Evolutionary conservation across 2,888 invertebrate genomes (phyloP).

Genomic region (Phasia obesa): DNA sequence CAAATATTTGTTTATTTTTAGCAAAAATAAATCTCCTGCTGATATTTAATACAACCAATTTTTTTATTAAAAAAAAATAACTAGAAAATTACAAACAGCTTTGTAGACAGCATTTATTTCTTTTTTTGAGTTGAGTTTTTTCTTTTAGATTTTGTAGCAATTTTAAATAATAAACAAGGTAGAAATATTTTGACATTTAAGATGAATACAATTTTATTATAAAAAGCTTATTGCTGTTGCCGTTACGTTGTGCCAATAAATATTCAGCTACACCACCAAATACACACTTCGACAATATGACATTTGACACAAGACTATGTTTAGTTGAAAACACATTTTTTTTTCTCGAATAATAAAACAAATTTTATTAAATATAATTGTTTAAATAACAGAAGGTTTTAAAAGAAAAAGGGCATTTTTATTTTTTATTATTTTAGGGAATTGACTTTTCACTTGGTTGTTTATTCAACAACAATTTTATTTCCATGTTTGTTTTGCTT

Average conservation of each 20-base stretch:
- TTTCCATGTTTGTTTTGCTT: not conserved
- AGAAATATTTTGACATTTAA: constrained; percentile 70
- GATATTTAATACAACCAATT: constrained; percentile 39
- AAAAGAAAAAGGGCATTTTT: constrained; percentile 29
- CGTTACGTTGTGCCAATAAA: constrained; percentile 41
- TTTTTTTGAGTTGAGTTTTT: not conserved
- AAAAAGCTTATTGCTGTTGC: constrained; percentile 8
- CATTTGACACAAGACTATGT: constrained; percentile 57
- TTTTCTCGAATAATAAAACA: not conserved
- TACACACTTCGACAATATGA: constrained; percentile 40
- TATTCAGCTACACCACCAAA: constrained; percentile 26
- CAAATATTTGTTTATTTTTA: constrained; percentile 27
- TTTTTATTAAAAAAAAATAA: constrained; percentile 1
- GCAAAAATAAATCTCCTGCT: constrained; percentile 54
- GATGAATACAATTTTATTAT: constrained; percentile 63
- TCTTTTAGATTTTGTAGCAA: constrained; percentile 25
- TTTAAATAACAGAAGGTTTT: not conserved
- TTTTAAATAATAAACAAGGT: constrained; percentile 56
- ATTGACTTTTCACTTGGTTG: not conserved
- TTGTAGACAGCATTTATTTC: constrained; percentile 25
- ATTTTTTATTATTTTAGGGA: constrained; percentile 11
- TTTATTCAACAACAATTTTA: constrained; percentile 12
- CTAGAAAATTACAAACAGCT: constrained; percentile 19
- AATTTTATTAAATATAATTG: constrained; percentile 12
- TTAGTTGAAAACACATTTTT: constrained; percentile 8